Conservation (phyloP, 1,140 invertebrate species). For the Caerostris darwini region DNA sequence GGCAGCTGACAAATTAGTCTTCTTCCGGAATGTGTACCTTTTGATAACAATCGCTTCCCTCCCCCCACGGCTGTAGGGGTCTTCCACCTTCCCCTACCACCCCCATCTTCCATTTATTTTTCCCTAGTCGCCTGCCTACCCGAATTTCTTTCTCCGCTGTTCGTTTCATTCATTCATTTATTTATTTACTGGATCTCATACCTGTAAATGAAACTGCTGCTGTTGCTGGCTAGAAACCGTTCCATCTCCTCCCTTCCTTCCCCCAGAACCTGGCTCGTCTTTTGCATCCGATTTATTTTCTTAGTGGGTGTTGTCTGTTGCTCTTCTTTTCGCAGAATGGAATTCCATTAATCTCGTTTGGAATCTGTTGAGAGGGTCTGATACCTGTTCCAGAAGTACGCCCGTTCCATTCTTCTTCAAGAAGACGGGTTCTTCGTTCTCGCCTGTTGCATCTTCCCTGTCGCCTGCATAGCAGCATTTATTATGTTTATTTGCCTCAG, state of each 20-base stretch:
- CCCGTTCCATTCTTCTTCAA: background rate
- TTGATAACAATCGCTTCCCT: constrained; percentile 19
- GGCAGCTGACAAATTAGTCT: constrained; percentile 38
- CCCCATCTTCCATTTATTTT: background rate
- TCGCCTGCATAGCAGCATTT: background rate
- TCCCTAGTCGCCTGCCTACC: background rate
- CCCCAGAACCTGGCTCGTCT: background rate
- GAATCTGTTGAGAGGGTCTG: constrained; percentile 22
- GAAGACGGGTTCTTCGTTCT: background rate
- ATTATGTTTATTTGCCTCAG: background rate
- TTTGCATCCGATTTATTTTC: constrained; percentile 36
- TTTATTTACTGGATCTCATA: constrained; percentile 7
- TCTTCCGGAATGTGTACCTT: constrained; percentile 39
- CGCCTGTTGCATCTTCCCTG: background rate
- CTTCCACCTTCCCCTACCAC: background rate
- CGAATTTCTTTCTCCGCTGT: background rate
- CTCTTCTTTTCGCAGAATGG: background rate
- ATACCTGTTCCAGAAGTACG: background rate
- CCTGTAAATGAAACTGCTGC: constrained; percentile 9
- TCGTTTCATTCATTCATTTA: constrained; percentile 1
- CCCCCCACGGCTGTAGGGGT: no score
- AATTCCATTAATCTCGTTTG: constrained; percentile 24
- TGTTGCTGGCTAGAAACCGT: background rate
- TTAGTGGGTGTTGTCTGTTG: constrained; percentile 12
- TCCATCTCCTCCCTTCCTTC: background rate